A percentile compares a stretch with the other conserved stretches of the same genome.
These are phyloP conservation scores for Solea solea DNA, from an alignment of 2,113 vertebrate genomes.

Conservation along the genomic window DNA sequence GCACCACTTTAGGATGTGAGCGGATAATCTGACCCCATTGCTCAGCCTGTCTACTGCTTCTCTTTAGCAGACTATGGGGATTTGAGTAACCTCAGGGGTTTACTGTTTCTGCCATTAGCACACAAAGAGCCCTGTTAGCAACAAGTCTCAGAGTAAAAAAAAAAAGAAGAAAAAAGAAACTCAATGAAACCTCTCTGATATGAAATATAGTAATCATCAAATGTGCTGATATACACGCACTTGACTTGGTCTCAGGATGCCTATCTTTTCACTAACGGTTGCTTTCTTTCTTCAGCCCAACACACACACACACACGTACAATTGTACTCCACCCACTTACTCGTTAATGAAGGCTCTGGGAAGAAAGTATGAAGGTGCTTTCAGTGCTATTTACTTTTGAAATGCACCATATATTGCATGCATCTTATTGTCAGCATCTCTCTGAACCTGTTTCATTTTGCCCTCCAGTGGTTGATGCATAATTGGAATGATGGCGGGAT, in stretches of 20 bases:
- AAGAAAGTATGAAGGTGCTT: slow-evolving; percentile 17
- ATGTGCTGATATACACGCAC: neutral
- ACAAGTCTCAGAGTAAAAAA: too few relatives aligned
- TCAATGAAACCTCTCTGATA: slow-evolving; percentile 20
- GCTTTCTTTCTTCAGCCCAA: too few relatives aligned
- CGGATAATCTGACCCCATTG: slow-evolving; percentile 58
- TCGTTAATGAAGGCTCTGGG: slow-evolving; percentile 4
- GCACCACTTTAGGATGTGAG: slow-evolving; percentile 36
- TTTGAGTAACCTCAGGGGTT: slow-evolving; percentile 58
- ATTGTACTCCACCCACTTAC: neutral
- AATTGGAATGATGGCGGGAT: slow-evolving; percentile 22
- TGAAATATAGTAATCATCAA: slow-evolving; percentile 9
- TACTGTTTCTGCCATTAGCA: slow-evolving; percentile 59
- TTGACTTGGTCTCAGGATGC: too few relatives aligned
- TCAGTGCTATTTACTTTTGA: slow-evolving; percentile 26
- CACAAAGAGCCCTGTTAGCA: slow-evolving; percentile 50
- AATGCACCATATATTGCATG: slow-evolving; percentile 27
- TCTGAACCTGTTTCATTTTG: slow-evolving; percentile 45
- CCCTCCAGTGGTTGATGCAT: slow-evolving; percentile 43
- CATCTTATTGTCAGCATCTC: slow-evolving; percentile 30
- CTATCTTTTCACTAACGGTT: too few relatives aligned
- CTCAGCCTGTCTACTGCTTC: slow-evolving; percentile 45
- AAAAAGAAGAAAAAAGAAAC: neutral
- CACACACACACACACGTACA: neutral
- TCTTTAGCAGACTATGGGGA: slow-evolving; percentile 50